Base-by-base conservation (phyloP, 1,140 invertebrate genomes). In the Neomicropteryx cornuta region DNA sequence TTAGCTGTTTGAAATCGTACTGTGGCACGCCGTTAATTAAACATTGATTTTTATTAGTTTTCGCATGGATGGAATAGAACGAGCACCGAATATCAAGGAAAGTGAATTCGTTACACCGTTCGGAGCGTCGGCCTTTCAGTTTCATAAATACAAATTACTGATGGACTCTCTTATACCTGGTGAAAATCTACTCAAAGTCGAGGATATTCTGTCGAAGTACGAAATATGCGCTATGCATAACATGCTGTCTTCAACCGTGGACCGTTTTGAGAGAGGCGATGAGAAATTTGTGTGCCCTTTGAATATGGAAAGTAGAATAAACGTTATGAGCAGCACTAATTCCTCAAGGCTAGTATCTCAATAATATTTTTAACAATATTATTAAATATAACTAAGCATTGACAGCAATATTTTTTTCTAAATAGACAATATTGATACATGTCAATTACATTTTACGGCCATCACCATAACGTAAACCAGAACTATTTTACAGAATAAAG, bases 61-160 rank as follows among this genome's bases (percentile, higher is more conserved):
- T 34, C 68, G 75, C 24, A 59, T 78, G 20, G 77, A 80, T 53
- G 78, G 78, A 2, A 70, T 81, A 36, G 62, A 72, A 50, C 51
- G 63, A 38, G 57, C 69, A 14, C 50, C 58, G 3, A 55, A 61
- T 19, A 41, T 60, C 2, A 45, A 60, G 18, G 57, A 68, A 45
- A 63, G 58, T 3, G 60, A 70, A 11, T 60, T 66, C 18, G 41
- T 75, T 4, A 57, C 75, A 19, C 76, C 75, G 20, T 79, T 65
- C 47, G 50, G 70, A 51, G 72, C 68, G 5, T 70, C 66, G n/a
- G 69, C 69, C 8, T 64, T 65, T 35, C 72, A 79, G 52, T 76
- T 73, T 40, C 52, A 65, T 28, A 74, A 69, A 48, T 72, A 72
- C 42, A 68, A 68, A 49, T 52, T 80, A 2, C 50, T 79, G 2